Base-by-base conservation (phyloP, 1,140 invertebrate species). In the Orchestia grillus region DNA sequence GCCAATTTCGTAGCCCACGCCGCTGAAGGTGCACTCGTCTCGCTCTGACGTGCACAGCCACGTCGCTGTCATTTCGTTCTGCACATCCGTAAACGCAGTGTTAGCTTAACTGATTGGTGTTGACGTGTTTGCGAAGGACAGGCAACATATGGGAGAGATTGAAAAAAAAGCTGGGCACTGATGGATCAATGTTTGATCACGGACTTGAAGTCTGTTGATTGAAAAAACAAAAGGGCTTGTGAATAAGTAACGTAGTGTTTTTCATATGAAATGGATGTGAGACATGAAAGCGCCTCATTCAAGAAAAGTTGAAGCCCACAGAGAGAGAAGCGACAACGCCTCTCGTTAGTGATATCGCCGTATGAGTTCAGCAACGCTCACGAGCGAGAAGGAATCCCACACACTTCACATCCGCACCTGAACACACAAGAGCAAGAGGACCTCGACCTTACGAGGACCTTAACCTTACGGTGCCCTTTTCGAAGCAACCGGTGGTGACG, bases 61-160 rank as follows among this genome's bases (percentile, higher is more conserved):
- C 0, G 99, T 99, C 15, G 99, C 99, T 0, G 99, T 99, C 99
- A 99, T 99, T 97, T 99, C 99, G 97, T 99, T 99, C 97, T 99
- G 96, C 41, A 47, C 44, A 47, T 41, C 11, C 62, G 36, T 28
- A 36, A 8, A 77, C 28, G 16, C 62, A 44, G 42, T 91, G 57
- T 77, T n/a, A 62, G 45, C 28, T 36, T 0, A 62, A 95, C 36
- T 47, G 40, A 23, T 43, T 47, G 23, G n/a, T 42, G 8, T 43
- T 95, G 92, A n/a, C 91, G 91, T 16, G 40, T 40, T 43, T 95
- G n/a, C 92, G 44, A 36, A 92, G 19, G 45, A 92, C 43, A 92
- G n/a, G n/a, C n/a, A n/a, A n/a, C n/a, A n/a, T n/a, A n/a, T n/a
- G n/a, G n/a, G n/a, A n/a, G n/a, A n/a, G n/a, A n/a, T n/a, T n/a